Conservation (phyloP, 2,797 vertebrate genomes). For the Sciurus vulgaris region DNA sequence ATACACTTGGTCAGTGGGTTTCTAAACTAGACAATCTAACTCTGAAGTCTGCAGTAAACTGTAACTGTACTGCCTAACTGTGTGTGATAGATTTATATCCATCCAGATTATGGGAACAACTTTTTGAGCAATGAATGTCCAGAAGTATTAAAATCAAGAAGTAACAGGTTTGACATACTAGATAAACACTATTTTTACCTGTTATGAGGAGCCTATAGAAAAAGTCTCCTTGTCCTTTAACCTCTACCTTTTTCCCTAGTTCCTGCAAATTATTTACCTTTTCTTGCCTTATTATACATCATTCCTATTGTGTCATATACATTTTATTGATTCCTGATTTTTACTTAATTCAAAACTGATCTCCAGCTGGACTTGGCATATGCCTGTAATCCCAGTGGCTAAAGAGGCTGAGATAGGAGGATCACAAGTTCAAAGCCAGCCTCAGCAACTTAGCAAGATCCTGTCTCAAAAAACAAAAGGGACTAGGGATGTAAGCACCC, state of each 20-base stretch:
- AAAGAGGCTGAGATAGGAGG: too few relatives aligned
- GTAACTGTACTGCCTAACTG: background rate
- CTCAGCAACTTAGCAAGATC: too few relatives aligned
- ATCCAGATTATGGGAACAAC: background rate
- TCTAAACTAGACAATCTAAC: background rate
- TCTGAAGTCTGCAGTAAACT: background rate
- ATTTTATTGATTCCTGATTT: conserved; percentile 62
- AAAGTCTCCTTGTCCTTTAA: background rate
- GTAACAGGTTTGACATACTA: background rate
- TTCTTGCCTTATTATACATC: background rate
- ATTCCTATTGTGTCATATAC: conserved; percentile 28
- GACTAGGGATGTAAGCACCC: too few relatives aligned
- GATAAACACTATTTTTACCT: conserved; percentile 20
- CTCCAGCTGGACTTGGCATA: background rate
- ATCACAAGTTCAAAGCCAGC: too few relatives aligned
- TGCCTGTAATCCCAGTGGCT: too few relatives aligned
- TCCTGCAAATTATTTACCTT: conserved; percentile 38
- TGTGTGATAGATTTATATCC: background rate
- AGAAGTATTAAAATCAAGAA: conserved; percentile 56
- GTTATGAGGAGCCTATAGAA: background rate
- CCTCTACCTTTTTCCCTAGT: conserved; percentile 20
- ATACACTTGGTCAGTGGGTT: background rate
- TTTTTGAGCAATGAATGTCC: conserved; percentile 41
- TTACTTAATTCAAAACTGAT: background rate
- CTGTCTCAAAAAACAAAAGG: too few relatives aligned